Percentiles rank a stretch among this genome's conserved stretches.
phyloP scores from a whole-genome alignment of 1,140 invertebrate genomes.

The Drosophila saltans region DNA sequence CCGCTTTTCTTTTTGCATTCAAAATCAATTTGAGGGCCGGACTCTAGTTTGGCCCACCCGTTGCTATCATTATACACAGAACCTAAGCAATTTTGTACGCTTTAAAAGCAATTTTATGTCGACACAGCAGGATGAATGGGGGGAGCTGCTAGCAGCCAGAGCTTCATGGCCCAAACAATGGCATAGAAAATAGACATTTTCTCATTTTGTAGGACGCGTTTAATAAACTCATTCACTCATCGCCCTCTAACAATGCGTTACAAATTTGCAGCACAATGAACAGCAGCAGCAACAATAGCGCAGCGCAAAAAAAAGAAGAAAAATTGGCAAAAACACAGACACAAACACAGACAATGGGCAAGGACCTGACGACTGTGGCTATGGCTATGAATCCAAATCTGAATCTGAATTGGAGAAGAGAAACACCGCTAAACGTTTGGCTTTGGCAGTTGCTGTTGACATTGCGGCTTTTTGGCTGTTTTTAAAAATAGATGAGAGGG shows the following conservation, averaged over 20 bases:
- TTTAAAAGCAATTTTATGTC: constrained; percentile 55
- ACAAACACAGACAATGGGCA: constrained; percentile 16
- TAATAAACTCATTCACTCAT: constrained; percentile 54
- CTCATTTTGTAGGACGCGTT: constrained; percentile 57
- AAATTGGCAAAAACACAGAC: not conserved
- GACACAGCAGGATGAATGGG: constrained; percentile 33
- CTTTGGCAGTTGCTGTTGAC: constrained; percentile 26
- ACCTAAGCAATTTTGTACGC: constrained; percentile 38
- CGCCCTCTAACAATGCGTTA: constrained; percentile 60
- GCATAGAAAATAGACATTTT: constrained; percentile 43
- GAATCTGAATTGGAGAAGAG: constrained; percentile 4
- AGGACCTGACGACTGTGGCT: not conserved
- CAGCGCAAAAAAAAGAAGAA: not conserved
- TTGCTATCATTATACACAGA: constrained; percentile 39
- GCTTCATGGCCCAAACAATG: not conserved
- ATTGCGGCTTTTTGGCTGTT: constrained; percentile 26
- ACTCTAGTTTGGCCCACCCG: constrained; percentile 32
- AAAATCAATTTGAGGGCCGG: constrained; percentile 10
- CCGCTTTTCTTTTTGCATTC: constrained; percentile 2
- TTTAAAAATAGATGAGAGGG: constrained; percentile 31
- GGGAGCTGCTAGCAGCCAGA: not conserved
- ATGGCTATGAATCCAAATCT: not conserved
- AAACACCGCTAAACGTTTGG: constrained; percentile 47
- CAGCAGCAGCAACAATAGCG: not conserved
- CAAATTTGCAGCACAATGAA: constrained; percentile 72